Evolutionary conservation across 2,888 invertebrate genomes (phyloP).

Genomic region (Nephrotoma guestfalica): DNA sequence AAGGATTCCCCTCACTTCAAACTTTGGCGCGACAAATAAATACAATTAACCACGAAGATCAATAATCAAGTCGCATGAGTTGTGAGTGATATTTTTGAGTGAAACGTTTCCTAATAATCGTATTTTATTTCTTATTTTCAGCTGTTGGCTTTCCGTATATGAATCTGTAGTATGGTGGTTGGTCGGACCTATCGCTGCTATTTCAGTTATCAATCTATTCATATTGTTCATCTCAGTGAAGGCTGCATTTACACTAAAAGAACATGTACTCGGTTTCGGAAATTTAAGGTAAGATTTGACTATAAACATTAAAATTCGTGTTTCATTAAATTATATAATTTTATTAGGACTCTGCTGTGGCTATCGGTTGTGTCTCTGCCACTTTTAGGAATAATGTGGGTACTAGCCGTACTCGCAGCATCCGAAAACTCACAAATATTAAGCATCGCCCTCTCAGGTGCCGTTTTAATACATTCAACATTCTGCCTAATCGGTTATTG

Average conservation of each 20-base stretch:
- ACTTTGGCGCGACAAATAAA: too few species aligned
- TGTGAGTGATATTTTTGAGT: neutral
- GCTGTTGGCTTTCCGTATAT: slow-evolving; percentile 91
- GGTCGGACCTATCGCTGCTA: slow-evolving; percentile 74
- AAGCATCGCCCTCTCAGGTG: slow-evolving; percentile 61
- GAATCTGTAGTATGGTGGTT: slow-evolving; percentile 92
- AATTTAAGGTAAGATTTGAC: slow-evolving; percentile 45
- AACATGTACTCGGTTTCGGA: slow-evolving; percentile 77
- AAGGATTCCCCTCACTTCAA: too few species aligned
- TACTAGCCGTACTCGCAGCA: slow-evolving; percentile 62
- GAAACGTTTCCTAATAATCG: neutral
- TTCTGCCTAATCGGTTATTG: slow-evolving; percentile 79
- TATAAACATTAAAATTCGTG: too few species aligned
- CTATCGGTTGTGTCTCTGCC: slow-evolving; percentile 77
- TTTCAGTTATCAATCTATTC: slow-evolving; percentile 61
- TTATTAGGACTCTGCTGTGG: slow-evolving; percentile 61
- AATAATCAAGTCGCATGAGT: too few species aligned
- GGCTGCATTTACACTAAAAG: slow-evolving; percentile 81
- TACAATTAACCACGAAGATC: too few species aligned
- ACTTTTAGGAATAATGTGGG: slow-evolving; percentile 73
- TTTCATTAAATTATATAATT: slow-evolving; percentile 5
- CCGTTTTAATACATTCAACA: slow-evolving; percentile 63
- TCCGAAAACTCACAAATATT: slow-evolving; percentile 58
- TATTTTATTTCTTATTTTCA: slow-evolving; percentile 27
- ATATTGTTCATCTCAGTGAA: slow-evolving; percentile 73